Base-by-base conservation (phyloP, 2,797 vertebrate genomes). In the Gymnopithys bicolor region DNA sequence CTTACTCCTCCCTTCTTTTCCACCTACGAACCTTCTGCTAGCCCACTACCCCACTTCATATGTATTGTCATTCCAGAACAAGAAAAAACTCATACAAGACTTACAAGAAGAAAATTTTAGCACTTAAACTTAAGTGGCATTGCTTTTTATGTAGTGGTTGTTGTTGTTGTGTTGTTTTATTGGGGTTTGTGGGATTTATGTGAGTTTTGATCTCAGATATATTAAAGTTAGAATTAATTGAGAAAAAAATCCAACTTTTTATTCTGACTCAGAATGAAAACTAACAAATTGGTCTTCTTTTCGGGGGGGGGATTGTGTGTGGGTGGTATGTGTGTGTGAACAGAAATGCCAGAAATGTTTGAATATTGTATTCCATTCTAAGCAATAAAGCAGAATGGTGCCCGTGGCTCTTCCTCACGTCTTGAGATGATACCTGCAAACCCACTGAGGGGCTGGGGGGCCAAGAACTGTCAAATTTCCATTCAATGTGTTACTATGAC, bases 11-110 rank as follows among this genome's bases (percentile, higher is more conserved):
- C 85, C 75, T 78, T 70, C 76, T 83, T 66, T 80, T 85, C 94
- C 93, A 90, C 94, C 94, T 95, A 96, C 95, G 66, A 96, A 95
- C 91, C 96, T 95, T 94, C 91, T 96, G 96, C 68, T 76, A 93
- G 76, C 77, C 88, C 90, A 69, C 67, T 88, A 94, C 83, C 66
- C 88, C 33, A 69, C 53, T 90, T 86, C 51, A 13, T 73, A 48
- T 27, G 51, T 78, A 60, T 58, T 94, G 55, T 68, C 7, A 6
- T 82, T 67, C 59, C 85, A 86, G 55, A 92, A 71, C 24, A 77
- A 5, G 9, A 46, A 35, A 84, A 68, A 94, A 93, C 32, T 75
- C 52, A 10, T 25, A 41, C 17, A 68, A 78, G 46, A 62, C 56
- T 87, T 85, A 30, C 60, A 84, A 81, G 70, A 82, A 45, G 18